phyloP scores from a whole-genome alignment of 2,888 invertebrate genomes.

The Thalpophila matura region DNA sequence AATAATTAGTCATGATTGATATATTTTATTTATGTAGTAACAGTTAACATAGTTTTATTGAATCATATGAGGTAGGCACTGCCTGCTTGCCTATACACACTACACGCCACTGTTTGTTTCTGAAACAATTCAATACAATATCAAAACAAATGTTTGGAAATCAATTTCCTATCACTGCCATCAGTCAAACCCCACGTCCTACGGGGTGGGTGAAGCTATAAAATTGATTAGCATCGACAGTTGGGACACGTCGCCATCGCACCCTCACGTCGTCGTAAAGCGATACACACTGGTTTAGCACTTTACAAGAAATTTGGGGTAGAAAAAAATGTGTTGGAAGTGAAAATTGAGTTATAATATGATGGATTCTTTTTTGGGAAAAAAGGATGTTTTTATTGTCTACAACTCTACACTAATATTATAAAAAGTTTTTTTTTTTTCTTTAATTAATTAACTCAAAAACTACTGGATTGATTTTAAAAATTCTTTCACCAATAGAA shows the following conservation, averaged over 20 bases:
- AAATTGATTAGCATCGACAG: constrained; percentile 73
- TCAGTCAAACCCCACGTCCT: constrained; percentile 7
- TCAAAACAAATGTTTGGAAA: constrained; percentile 35
- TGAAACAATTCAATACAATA: no score
- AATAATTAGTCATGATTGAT: no score
- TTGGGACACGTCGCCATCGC: constrained; percentile 43
- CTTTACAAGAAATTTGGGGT: constrained; percentile 42
- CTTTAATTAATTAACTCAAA: no score
- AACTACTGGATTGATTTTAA: no score
- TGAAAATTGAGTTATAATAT: constrained; percentile 33
- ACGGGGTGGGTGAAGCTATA: constrained; percentile 61
- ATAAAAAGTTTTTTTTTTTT: no score
- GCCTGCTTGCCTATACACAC: no score
- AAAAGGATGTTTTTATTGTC: background rate
- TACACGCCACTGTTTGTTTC: no score
- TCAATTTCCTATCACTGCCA: constrained; percentile 37
- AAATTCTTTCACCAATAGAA: no score
- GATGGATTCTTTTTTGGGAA: constrained; percentile 15
- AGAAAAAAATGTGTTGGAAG: constrained; percentile 24
- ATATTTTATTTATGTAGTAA: no score
- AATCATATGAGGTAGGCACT: no score
- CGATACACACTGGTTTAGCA: constrained; percentile 49
- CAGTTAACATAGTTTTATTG: no score
- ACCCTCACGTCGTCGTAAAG: constrained; percentile 57
- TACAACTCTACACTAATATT: no score